Evolutionary conservation across 2,113 vertebrate species (phyloP), one percentile per base, ranked within the genome.

Genomic region (Hippocampus barbouri): DNA sequence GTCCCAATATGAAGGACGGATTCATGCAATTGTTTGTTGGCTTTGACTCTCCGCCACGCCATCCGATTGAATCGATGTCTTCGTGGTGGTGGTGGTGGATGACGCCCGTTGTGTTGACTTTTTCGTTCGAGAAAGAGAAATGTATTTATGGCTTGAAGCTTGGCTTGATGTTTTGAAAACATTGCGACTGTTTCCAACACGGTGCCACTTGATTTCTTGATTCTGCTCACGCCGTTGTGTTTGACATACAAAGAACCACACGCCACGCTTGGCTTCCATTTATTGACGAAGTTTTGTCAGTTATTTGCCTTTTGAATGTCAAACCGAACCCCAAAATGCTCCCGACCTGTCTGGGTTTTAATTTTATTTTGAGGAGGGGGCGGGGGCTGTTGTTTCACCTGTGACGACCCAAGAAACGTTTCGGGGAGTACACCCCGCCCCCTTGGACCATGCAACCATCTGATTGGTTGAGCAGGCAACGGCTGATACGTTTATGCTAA

Each of bases 1-100:
- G 41, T 77, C 75, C 43, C 41, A 30, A 74, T 72, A 38, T 40
- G 16, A 51, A 20, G 16, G 4, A 34, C 45, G 61, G 51, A 81
- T 45, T 43, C 25, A 72, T 62, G 41, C 23, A 54, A 59, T 74
- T 59, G 5, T 69, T 3, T 49, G 6, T 41, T 8, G 38, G 40
- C 25, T 20, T 34, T 71, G n/a, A 30, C 43, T 51, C 20, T 51
- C 18, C 0, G 0, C 23, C 53, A 23, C 53, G 23, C 7, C 2
- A 23, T 6, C 34, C 34, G 8, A 23, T 56, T 20, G 16, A 16
- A 5, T 5, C 6, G 16, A 38, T 16, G 1, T 51, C 18, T 16
- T 51, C 47, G 16, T 51, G 5, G 16, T 20, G 15, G 16, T 20
- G 15, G 16, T 3, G 30, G 30, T 0, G 30, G 30, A 30, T 30